A percentile compares a stretch with the other conserved stretches of the same genome.
phyloP scores from a whole-genome alignment of 2,888 invertebrate genomes.

The Drosophila yooni region DNA sequence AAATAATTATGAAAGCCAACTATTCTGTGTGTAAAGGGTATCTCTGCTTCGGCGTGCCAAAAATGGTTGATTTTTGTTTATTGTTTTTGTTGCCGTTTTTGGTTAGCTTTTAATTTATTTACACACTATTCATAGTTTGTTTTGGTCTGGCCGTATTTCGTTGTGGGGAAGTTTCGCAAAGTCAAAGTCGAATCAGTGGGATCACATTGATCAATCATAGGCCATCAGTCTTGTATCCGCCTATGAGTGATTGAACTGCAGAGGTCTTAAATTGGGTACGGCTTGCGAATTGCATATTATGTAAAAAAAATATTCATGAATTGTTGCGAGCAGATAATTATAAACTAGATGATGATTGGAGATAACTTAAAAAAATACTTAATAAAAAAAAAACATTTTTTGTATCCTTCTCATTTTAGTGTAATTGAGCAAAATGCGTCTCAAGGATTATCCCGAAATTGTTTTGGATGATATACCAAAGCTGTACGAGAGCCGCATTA shows the following conservation, averaged over 20 bases:
- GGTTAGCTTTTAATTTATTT: slow-evolving; percentile 46
- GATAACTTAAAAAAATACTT: too few relatives aligned
- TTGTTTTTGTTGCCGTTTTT: slow-evolving; percentile 26
- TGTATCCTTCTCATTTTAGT: slow-evolving; percentile 10
- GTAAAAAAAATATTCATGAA: background rate
- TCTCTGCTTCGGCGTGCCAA: background rate
- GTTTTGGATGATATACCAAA: slow-evolving; percentile 61
- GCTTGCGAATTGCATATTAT: background rate
- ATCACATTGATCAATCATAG: slow-evolving; percentile 53
- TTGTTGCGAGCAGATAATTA: background rate
- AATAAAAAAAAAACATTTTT: background rate
- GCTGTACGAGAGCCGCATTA: slow-evolving; percentile 52
- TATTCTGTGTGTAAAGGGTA: background rate
- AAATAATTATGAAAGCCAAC: background rate
- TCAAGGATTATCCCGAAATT: slow-evolving; percentile 62
- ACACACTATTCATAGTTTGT: slow-evolving; percentile 22
- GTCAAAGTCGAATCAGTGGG: slow-evolving; percentile 42
- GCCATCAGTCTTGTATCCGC: slow-evolving; percentile 53
- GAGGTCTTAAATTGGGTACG: slow-evolving; percentile 30
- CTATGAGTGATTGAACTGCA: slow-evolving; percentile 17
- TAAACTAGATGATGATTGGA: too few relatives aligned
- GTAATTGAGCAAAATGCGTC: slow-evolving; percentile 37
- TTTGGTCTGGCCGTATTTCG: slow-evolving; percentile 21
- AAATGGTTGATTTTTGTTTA: too few relatives aligned
- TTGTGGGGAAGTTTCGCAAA: slow-evolving; percentile 61